Evolutionary conservation across 2,797 vertebrate species (phyloP).

Genomic region (Halcyon badia): DNA sequence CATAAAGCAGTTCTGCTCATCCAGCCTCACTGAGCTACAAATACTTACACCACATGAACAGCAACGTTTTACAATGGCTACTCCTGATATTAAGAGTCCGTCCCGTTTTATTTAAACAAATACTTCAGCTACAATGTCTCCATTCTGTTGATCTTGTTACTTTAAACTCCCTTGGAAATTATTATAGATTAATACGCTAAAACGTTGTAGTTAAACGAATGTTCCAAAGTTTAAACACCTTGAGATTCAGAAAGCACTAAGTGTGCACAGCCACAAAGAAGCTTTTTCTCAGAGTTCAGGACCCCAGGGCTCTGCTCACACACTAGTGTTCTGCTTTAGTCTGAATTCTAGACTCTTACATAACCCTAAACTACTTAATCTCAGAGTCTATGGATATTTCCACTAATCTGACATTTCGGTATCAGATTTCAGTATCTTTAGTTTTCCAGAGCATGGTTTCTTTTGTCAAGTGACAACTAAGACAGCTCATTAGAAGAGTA

Average conservation of each 20-base stretch:
- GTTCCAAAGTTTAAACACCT: not conserved
- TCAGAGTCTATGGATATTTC: not conserved
- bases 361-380: not conserved
- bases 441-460: not conserved
- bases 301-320: not conserved
- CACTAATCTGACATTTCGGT: not conserved
- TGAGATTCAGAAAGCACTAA: not conserved
- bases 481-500: not conserved
- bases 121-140: not conserved
- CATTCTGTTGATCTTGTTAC: not conserved
- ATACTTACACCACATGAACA: not conserved
- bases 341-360: not conserved
- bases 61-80: not conserved
- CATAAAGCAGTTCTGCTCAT: not conserved
- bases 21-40: not conserved
- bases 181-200: not conserved
- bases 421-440: not conserved
- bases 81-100: accelerated
- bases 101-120: not conserved
- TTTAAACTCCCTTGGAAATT: not conserved
- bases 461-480: not conserved
- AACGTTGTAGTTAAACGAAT: not conserved
- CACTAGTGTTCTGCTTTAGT: not conserved
- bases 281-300: not conserved
- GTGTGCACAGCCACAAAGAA: accelerated